Evolutionary conservation across 2,888 invertebrate genomes (phyloP).

Genomic region (Andricus quercusramuli): DNA sequence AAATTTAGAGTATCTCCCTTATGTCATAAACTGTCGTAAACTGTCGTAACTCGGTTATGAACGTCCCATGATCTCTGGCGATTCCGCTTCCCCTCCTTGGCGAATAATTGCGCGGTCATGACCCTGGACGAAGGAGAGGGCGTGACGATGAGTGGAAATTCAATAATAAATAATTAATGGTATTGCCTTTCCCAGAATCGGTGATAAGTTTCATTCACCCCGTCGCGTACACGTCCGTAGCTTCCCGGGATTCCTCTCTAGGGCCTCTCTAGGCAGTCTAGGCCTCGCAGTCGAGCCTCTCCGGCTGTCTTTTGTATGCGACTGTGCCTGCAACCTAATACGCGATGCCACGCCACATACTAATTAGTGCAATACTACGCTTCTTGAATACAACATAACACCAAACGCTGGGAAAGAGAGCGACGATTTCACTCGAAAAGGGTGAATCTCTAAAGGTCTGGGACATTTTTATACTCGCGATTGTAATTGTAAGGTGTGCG

Average conservation of each 20-base stretch:
- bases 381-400: slow-evolving; percentile 53
- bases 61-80: slow-evolving; percentile 2
- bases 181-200: slow-evolving; percentile 36
- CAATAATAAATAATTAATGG: slow-evolving; percentile 44
- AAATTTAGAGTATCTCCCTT: too few species aligned
- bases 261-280: neutral
- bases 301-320: slow-evolving; percentile 64
- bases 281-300: slow-evolving; percentile 3
- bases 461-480: too few species aligned
- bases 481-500: too few species aligned
- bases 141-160: neutral
- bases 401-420: neutral
- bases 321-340: slow-evolving; percentile 64
- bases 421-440: neutral
- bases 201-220: slow-evolving; percentile 46
- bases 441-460: neutral
- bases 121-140: neutral
- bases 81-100: slow-evolving; percentile 2
- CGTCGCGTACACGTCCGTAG: slow-evolving; percentile 6
- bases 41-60: slow-evolving; percentile 22
- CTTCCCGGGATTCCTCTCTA: slow-evolving; percentile 43
- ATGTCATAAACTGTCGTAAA: too few species aligned
- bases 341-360: slow-evolving; percentile 65
- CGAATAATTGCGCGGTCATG: slow-evolving; percentile 29
- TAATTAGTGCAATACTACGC: slow-evolving; percentile 64